phyloP scores from a whole-genome alignment of 2,888 invertebrate species.

The Agonopterix alstromeriana region DNA sequence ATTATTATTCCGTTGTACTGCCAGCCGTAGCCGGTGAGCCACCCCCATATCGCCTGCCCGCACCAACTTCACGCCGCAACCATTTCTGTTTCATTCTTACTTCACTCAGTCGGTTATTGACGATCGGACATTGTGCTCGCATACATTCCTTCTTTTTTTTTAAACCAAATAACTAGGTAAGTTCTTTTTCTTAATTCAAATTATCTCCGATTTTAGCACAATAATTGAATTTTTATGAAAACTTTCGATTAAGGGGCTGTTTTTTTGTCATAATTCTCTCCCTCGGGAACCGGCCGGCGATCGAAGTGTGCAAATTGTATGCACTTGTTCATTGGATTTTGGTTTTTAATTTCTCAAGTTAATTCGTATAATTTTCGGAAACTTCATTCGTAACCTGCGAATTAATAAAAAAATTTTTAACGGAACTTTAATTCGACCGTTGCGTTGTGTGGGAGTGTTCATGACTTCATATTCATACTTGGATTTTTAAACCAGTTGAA shows the following conservation, averaged over 20 bases:
- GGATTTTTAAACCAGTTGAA: neutral
- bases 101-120: slow-evolving; percentile 50
- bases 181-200: slow-evolving; percentile 18
- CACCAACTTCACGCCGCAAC: neutral
- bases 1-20: too few relatives aligned
- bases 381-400: slow-evolving; percentile 7
- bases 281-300: slow-evolving; percentile 30
- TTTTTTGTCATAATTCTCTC: slow-evolving; percentile 12
- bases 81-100: slow-evolving; percentile 8
- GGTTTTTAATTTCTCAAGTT: slow-evolving; percentile 7
- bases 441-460: slow-evolving; percentile 27
- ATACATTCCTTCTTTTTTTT: slow-evolving; percentile 23
- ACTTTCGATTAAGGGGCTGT: neutral
- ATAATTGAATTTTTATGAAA: too few relatives aligned
- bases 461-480: slow-evolving; percentile 38
- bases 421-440: slow-evolving; percentile 25
- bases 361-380: too few relatives aligned
- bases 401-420: slow-evolving; percentile 15
- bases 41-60: neutral
- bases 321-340: slow-evolving; percentile 26
- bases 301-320: slow-evolving; percentile 20
- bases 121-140: slow-evolving; percentile 48
- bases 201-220: neutral
- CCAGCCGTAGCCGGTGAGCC: neutral
- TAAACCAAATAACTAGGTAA: slow-evolving; percentile 49